phyloP scores from a whole-genome alignment of 2,888 invertebrate species.

The Acrobasis repandana region DNA sequence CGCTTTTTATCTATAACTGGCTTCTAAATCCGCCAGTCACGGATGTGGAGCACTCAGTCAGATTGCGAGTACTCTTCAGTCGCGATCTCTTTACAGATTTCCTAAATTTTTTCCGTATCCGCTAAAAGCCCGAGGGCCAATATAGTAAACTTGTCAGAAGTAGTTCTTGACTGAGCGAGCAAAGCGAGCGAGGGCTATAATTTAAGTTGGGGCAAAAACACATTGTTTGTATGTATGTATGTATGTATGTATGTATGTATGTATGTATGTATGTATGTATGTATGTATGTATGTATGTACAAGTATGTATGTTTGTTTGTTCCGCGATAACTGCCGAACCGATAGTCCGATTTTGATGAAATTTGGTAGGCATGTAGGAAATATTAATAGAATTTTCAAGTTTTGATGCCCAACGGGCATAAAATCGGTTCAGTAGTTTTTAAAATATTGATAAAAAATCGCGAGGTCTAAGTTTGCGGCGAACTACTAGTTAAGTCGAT shows the following conservation, averaged over 20 bases:
- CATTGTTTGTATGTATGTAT: constrained; percentile 3
- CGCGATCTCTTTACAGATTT: constrained; percentile 64
- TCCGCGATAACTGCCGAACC: too few species aligned
- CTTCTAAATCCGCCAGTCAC: constrained; percentile 49
- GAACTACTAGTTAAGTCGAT: too few species aligned
- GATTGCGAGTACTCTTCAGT: constrained; percentile 60
- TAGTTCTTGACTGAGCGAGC: too few species aligned
- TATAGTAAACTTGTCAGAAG: not conserved
- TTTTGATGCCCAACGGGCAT: too few species aligned
- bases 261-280: constrained; percentile 6
- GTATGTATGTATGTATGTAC: constrained; percentile 9
- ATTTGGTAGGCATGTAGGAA: too few species aligned
- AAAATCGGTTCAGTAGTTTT: too few species aligned
- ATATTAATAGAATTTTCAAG: too few species aligned
- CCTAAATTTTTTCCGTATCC: constrained; percentile 47
- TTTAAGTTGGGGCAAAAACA: too few species aligned
- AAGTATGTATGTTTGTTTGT: not conserved
- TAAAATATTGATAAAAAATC: too few species aligned
- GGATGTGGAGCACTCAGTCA: constrained; percentile 63
- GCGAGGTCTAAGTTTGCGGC: too few species aligned
- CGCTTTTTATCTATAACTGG: constrained; percentile 2
- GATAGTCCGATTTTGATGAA: too few species aligned
- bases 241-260: constrained; percentile 6
- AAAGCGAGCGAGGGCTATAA: too few species aligned
- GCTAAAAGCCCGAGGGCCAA: not conserved